Evolutionary conservation across 1,140 invertebrate species (phyloP).

Genomic region (Eufriesea mexicana): DNA sequence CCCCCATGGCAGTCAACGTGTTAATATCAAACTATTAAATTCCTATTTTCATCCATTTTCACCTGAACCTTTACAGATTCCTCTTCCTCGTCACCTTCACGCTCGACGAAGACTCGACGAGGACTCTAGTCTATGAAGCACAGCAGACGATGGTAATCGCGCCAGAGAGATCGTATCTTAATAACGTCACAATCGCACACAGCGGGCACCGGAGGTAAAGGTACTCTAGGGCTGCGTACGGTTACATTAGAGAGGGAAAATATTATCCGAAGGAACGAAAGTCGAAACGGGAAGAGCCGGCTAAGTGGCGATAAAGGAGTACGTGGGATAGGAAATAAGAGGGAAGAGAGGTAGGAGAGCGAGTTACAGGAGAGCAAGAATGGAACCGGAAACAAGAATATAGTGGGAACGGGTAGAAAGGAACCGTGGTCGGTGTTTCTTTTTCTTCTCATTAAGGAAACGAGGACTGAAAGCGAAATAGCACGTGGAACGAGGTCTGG

Average conservation of each 20-base stretch:
- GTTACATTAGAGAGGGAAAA: background rate
- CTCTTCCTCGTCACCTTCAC: background rate
- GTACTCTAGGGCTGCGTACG: background rate
- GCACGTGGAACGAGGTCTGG: background rate
- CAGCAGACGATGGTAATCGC: background rate
- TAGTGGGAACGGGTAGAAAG: constrained; percentile 2
- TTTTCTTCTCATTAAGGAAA: constrained; percentile 20
- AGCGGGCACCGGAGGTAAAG: background rate
- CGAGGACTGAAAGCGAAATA: constrained; percentile 14
- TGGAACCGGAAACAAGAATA: constrained; percentile 17
- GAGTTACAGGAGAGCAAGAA: background rate
- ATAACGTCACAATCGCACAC: background rate
- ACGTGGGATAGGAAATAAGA: constrained; percentile 2
- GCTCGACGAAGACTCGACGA: background rate
- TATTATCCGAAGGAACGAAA: constrained; percentile 7
- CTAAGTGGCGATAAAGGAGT: constrained; percentile 9
- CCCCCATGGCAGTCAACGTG: no score
- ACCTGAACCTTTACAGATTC: no score
- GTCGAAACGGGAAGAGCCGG: background rate
- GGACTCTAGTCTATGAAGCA: background rate
- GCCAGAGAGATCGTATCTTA: background rate
- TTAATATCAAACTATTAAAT: no score
- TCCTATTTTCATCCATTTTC: no score
- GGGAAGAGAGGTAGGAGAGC: background rate
- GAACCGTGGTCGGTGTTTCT: background rate